Evolutionary conservation across 2,888 invertebrate genomes (phyloP), one percentile per base, ranked within the genome.

Genomic region (Trichopoda pennipes): DNA sequence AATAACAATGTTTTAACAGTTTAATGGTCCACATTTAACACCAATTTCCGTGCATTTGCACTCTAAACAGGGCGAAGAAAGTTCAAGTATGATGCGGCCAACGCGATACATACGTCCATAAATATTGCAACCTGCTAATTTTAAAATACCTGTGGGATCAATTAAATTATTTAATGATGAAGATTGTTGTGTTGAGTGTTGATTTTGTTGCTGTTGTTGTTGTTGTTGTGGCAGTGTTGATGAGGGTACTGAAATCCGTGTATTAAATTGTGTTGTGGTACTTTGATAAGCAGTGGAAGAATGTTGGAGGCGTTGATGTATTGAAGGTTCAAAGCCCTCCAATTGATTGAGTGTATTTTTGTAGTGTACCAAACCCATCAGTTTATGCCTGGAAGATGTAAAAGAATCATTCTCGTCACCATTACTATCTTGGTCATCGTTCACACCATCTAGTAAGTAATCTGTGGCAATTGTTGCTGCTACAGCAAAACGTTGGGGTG

Each of bases 91-190:
- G 85, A 96, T 95, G 87, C 94, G 93, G 4, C 96, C 96, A 12
- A 97, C 95, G 28, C 95, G 93, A 90, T 97, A 97, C 95, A 97
- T 97, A 84, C 95, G 93, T 8, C 97, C 97, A 87, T 97, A 97
- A 86, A 97, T 97, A 91, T 97, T 97, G 89, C 97, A 97, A 0
- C 97, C 97, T 14, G 96, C 96, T 82, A 97, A 90, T 90, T 96
- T 96, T 56, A 96, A 91, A 66, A 94, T 90, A 44, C 94, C 94
- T 16, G 93, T 90, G 58, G 89, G 87, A 85, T 88, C 88, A 80
- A 88, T 88, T 83, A 89, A 84, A 80, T 85, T 87, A 73, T 86
- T 87, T 53, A 85, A 53, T 16, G 84, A 55, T 23, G 68, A 60
- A 32, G 78, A 72, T 47, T 73, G 81, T 23, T 58, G 76, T 19